phyloP scores from a whole-genome alignment of 2,797 vertebrate species.

The Meriones psammophilus region DNA sequence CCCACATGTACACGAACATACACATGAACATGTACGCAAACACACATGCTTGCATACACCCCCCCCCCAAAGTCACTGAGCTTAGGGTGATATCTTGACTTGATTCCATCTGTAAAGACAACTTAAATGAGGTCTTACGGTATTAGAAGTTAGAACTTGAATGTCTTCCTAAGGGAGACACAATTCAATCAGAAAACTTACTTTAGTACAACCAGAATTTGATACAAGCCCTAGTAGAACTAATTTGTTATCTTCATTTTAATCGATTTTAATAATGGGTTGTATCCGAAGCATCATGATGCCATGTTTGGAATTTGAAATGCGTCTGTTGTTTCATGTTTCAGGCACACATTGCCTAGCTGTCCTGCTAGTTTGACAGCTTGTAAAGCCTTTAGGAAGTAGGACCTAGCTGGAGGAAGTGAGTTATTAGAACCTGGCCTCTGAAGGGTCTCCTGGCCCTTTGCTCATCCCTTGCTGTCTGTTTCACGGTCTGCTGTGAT shows the following conservation, averaged over 20 bases:
- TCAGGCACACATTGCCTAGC: neutral
- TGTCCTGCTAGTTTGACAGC: neutral
- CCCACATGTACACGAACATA: neutral
- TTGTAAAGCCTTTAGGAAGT: neutral
- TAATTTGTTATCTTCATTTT: neutral
- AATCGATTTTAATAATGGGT: neutral
- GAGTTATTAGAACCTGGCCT: neutral
- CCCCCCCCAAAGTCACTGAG: neutral
- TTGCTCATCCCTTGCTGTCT: too few species aligned
- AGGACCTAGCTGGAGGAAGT: neutral
- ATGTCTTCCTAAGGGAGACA: neutral
- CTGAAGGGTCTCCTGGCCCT: neutral
- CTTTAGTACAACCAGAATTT: conserved; percentile 46
- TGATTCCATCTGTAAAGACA: too few species aligned
- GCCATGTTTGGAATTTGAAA: neutral
- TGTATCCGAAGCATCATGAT: neutral
- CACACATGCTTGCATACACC: neutral
- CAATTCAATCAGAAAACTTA: neutral
- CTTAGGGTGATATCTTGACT: too few species aligned
- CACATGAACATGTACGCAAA: neutral
- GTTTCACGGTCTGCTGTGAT: neutral
- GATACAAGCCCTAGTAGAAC: neutral
- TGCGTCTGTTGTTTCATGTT: neutral
- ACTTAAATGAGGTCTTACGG: too few species aligned
- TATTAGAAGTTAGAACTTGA: neutral